Base-by-base conservation (phyloP, 2,113 vertebrate species). In the Eulacestoma nigropectus region DNA sequence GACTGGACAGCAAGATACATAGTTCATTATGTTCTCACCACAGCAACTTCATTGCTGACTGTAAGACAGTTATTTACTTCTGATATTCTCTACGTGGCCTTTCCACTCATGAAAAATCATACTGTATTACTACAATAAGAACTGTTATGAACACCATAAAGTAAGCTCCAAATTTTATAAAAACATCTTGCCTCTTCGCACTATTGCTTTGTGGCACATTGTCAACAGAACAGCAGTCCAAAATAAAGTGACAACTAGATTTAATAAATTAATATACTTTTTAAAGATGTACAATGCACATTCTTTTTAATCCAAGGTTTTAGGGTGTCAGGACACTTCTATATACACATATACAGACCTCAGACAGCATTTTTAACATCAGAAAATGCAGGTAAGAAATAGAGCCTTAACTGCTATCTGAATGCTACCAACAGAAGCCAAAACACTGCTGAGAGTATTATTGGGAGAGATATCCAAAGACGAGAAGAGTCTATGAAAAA, bases 241-340 rank as follows among this genome's bases (percentile, higher is more conserved):
- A 97, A 98, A 98, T 98, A 99, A 98, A 98, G 98, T 98, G 98
- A 99, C 98, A 98, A 98, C 98, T 98, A 98, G 98, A 99, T 99
- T 99, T 99, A 99, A 99, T 99, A 99, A 99, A 99, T 99, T 99
- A 98, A 99, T 98, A 99, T 98, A 99, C 98, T 99, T 98, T 98
- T 98, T 96, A 97, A 99, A 98, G 98, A 99, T 99, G 98, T 99
- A 99, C 99, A 99, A 99, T 98, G 98, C 98, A 99, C 98, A 99
- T 99, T 98, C 98, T 97, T 97, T 97, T 98, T 98, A 98, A 98
- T 99, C 97, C 98, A 97, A 95, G 97, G 98, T 97, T 97, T 96
- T 96, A 96, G 97, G 95, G 98, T 95, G 96, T 98, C 98, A 96
- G 98, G 97, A 97, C 96, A 97, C 98, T 98, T 98, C 97, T 99